phyloP scores from a whole-genome alignment of 2,113 vertebrate species.

The Motacilla alba region DNA sequence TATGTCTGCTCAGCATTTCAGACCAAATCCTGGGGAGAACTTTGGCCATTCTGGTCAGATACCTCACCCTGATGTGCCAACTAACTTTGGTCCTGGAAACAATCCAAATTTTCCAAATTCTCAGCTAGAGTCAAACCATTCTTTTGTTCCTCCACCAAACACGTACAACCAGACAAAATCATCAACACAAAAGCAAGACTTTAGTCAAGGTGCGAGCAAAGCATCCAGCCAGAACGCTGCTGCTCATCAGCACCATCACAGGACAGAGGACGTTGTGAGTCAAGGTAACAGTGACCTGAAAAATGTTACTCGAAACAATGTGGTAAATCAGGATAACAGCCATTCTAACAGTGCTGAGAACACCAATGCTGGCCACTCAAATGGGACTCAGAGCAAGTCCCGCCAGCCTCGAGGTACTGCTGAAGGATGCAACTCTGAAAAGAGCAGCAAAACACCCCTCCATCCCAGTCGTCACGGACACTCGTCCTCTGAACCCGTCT shows the following conservation, averaged over 20 bases:
- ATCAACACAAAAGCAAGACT: constrained; percentile 72
- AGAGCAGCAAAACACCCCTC: constrained; percentile 67
- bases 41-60: constrained; percentile 71
- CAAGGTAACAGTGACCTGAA: constrained; percentile 71
- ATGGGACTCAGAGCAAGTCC: constrained; percentile 72
- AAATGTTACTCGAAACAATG: constrained; percentile 51
- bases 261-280: constrained; percentile 67
- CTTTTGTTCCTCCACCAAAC: constrained; percentile 71
- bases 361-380: constrained; percentile 66
- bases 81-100: constrained; percentile 71
- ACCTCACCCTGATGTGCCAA: constrained; percentile 64
- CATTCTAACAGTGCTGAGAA: constrained; percentile 69
- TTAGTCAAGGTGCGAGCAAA: constrained; percentile 67
- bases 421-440: constrained; percentile 65
- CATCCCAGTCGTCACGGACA: constrained; percentile 69
- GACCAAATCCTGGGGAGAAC: constrained; percentile 73
- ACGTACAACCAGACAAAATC: constrained; percentile 66
- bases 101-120: constrained; percentile 67
- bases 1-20: constrained; percentile 77
- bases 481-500: constrained; percentile 72
- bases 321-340: constrained; percentile 58
- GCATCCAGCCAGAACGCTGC: constrained; percentile 53
- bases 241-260: constrained; percentile 69
- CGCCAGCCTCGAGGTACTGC: constrained; percentile 62
- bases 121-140: constrained; percentile 69